Base-by-base conservation (phyloP, 2,888 invertebrate genomes). In the Apamea crenata region DNA sequence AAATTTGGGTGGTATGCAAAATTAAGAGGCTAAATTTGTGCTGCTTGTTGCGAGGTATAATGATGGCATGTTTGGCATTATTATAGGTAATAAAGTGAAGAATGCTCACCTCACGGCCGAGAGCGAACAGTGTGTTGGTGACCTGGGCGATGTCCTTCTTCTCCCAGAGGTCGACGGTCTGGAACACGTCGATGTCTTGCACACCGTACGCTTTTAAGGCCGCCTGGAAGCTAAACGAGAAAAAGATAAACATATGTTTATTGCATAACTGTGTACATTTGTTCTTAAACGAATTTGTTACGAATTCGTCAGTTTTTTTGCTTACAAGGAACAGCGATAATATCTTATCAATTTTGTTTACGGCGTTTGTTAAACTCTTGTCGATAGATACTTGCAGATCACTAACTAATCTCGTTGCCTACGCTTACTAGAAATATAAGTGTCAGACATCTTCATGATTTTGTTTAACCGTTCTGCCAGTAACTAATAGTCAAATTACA, bases 101-200 rank as follows among this genome's bases (percentile, higher is more conserved):
- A 72, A 29, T 77, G 78, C 96, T 97, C 96, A 98, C 98, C 97
- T 98, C 98, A 94, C 99, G 98, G 91, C 99, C 99, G 90, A 99
- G 97, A 79, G 99, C 98, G 95, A 98, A 99, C 84, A 99, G 97
- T 89, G 98, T 98, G 95, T 98, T 98, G 94, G 98, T 98, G 76
- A 99, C 98, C 95, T 98, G 98, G 40, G 98, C 98, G 92, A 99
- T 98, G 96, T 99, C 99, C 96, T 99, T 99, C 97, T 98, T 98
- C 95, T 99, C 99, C 97, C 98, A 99, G 74, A 99, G 97, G 95
- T 99, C 99, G 73, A 99, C 99, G 10, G 99, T 99, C 97, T 99
- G 99, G 98, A 99, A 99, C 77, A 99, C 98, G 95, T 99, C 99
- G 85, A 98, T 97, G 93, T 99, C 99, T 74, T 98, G 96, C 29